These are phyloP conservation scores for Danio jaintianensis DNA, from an alignment of 2,797 vertebrate genomes.

Conservation along the genomic window DNA sequence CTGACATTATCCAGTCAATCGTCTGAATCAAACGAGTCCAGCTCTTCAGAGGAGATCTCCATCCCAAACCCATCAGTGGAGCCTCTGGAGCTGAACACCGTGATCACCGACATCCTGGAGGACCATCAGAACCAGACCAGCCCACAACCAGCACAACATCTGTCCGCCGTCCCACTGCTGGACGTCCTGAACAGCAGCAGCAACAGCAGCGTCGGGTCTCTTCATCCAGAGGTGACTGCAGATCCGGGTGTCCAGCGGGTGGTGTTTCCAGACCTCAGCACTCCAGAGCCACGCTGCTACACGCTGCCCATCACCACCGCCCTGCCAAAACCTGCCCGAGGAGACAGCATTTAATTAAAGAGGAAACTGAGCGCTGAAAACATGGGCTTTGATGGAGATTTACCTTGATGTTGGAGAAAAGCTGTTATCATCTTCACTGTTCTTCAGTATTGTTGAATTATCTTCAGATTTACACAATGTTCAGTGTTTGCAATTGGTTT, in stretches of 20 bases:
- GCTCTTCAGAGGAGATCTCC: slow-evolving; percentile 48
- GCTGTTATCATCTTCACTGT: not conserved
- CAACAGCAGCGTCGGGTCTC: not conserved
- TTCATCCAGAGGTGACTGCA: too few relatives aligned
- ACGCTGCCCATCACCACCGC: not conserved
- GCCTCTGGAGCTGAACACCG: not conserved
- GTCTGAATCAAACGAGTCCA: slow-evolving; percentile 33
- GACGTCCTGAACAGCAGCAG: too few relatives aligned
- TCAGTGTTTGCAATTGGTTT: not conserved
- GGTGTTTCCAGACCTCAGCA: not conserved
- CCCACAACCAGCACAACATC: too few relatives aligned
- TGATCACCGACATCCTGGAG: not conserved
- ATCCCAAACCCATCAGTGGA: not conserved
- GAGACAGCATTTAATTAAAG: not conserved
- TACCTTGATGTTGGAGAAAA: not conserved
- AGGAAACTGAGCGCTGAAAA: too few relatives aligned
- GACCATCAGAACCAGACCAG: not conserved
- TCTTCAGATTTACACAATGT: not conserved
- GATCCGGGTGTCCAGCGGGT: not conserved
- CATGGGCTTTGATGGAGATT: not conserved
- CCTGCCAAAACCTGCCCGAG: not conserved
- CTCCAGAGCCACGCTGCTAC: not conserved
- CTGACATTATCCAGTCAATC: slow-evolving; percentile 36
- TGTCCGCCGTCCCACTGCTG: too few relatives aligned
- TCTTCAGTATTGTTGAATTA: not conserved